Evolutionary conservation across 1,140 invertebrate species (phyloP).

Genomic region (Ditylenchus dipsaci): DNA sequence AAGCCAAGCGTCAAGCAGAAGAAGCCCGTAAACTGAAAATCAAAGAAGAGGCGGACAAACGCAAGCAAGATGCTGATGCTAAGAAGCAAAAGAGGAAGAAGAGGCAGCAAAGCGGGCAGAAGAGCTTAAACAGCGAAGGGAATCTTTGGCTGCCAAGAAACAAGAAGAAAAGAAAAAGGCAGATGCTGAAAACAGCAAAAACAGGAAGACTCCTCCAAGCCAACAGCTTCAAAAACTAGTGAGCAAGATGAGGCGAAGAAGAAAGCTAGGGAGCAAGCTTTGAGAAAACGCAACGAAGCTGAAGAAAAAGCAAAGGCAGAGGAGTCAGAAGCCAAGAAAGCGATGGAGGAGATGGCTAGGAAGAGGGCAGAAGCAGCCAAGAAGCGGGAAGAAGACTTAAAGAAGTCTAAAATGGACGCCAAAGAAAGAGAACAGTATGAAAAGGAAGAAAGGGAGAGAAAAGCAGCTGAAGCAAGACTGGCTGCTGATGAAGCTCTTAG

Average conservation of each 20-base stretch:
- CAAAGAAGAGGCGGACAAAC: background rate
- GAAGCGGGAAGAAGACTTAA: background rate
- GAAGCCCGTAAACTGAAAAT: background rate
- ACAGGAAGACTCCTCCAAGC: background rate
- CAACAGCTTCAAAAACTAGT: background rate
- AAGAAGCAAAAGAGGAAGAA: constrained; percentile 14
- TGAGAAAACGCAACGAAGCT: too few relatives aligned
- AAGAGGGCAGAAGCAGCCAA: constrained; percentile 1
- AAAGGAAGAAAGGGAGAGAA: constrained; percentile 2
- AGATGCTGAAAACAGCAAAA: constrained; percentile 16
- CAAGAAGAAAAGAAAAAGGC: background rate
- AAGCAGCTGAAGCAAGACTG: background rate
- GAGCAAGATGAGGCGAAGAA: constrained; percentile 14
- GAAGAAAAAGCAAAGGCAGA: background rate
- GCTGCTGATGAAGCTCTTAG: constrained; percentile 1
- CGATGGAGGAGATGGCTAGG: background rate
- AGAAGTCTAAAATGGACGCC: background rate
- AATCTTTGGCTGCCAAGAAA: background rate
- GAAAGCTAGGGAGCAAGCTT: constrained; percentile 2
- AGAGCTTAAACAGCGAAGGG: background rate
- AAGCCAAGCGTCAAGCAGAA: background rate
- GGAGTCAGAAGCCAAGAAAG: background rate
- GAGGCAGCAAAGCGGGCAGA: background rate
- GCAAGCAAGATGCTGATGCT: constrained; percentile 14
- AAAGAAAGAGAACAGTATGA: background rate